Conservation (phyloP, 2,113 vertebrate genomes). For the Proterorhinus semilunaris region DNA sequence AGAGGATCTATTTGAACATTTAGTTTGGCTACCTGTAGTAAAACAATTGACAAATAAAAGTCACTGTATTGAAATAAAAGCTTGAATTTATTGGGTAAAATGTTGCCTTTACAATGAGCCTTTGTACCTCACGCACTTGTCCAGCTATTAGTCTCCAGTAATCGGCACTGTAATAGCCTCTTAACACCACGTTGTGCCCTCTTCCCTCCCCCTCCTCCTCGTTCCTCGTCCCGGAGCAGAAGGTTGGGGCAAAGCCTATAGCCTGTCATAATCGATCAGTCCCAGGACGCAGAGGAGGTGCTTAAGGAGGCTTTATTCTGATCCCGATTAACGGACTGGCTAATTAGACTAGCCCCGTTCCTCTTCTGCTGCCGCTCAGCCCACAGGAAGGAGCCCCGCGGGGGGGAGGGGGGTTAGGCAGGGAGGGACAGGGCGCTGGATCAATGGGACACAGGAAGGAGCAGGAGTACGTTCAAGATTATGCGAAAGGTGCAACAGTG, state of each 20-base stretch:
- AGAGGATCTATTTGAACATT: no score
- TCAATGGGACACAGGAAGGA: constrained; percentile 62
- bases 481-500: not conserved
- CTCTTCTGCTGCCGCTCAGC: constrained; percentile 64
- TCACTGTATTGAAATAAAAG: no score
- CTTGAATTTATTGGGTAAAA: no score
- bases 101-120: constrained; percentile 7
- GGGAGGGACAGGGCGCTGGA: constrained; percentile 56
- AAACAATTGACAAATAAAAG: no score
- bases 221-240: constrained; percentile 56
- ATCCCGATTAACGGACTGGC: constrained; percentile 79
- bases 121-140: constrained; percentile 23
- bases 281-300: constrained; percentile 64
- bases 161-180: constrained; percentile 60
- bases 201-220: constrained; percentile 33
- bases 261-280: constrained; percentile 80
- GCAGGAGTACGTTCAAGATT: constrained; percentile 44
- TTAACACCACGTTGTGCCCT: constrained; percentile 59
- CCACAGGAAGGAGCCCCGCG: constrained; percentile 63
- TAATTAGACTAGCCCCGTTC: constrained; percentile 77
- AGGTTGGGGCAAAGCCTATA: constrained; percentile 67
- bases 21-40: no score
- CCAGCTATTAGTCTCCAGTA: constrained; percentile 48
- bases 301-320: constrained; percentile 79
- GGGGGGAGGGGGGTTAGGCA: constrained; percentile 23